Evolutionary conservation across 2,113 vertebrate species (phyloP).

Genomic region (Poeciliopsis turrubarensis): DNA sequence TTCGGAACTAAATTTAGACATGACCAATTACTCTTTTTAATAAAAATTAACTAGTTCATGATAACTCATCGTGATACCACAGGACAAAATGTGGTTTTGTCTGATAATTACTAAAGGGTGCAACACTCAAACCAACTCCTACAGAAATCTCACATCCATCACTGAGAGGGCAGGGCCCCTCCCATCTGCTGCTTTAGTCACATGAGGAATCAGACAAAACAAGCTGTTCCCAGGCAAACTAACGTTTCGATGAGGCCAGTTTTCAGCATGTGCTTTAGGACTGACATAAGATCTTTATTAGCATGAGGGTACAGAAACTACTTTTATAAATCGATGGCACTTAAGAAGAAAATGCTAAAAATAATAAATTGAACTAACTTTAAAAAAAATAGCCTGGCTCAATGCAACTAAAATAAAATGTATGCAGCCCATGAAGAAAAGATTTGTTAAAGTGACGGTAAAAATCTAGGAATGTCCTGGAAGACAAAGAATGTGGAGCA

Average conservation of each 20-base stretch:
- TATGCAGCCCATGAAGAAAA: not conserved
- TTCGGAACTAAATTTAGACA: not conserved
- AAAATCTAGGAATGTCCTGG: not conserved
- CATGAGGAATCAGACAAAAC: conserved; percentile 50
- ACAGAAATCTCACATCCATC: not conserved
- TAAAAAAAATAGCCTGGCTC: not conserved
- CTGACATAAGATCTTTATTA: not conserved
- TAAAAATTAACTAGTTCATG: not conserved
- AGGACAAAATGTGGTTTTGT: conserved; percentile 1
- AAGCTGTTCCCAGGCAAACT: conserved; percentile 29
- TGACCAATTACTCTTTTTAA: no score
- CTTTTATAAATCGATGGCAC: not conserved
- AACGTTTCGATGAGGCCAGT: not conserved
- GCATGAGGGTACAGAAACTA: no score
- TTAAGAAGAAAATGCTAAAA: not conserved
- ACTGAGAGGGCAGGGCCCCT: conserved; percentile 5
- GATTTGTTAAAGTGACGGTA: not conserved
- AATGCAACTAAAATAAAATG: not conserved
- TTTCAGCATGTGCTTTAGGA: not conserved
- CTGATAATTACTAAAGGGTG: not conserved
- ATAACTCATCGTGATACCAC: not conserved
- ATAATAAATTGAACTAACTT: not conserved
- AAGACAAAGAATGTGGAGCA: conserved; percentile 16
- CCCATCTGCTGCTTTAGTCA: conserved; percentile 33
- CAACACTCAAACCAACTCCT: not conserved